Base-by-base conservation (phyloP, 2,888 invertebrate genomes). In the Agrochola litura region DNA sequence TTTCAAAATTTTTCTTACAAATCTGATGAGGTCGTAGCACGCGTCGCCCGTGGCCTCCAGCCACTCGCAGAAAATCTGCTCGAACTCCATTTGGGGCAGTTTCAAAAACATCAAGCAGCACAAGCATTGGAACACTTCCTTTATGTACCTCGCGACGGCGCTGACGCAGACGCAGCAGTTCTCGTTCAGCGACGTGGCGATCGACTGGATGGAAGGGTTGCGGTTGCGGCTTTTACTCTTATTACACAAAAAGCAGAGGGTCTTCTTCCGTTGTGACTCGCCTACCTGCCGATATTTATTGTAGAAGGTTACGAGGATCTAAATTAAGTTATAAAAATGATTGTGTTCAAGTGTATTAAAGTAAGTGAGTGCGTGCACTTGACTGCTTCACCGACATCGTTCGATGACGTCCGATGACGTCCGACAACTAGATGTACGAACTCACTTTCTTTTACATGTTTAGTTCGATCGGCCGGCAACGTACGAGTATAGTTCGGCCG, bases 61-160 rank as follows among this genome's bases (percentile, higher is more conserved):
- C 43, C 75, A 52, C 12, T 75, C 75, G n/a, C 52, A 19, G 43
- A 75, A 25, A 8, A 75, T 3, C n/a, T 75, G 5, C n/a, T 75
- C 75, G n/a, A 75, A 75, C 19, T 61, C 6, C 61, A 43, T 63
- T 12, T 1, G 0, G 0, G 75, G 75, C 0, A 75, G 0, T 0
- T 19, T n/a, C 1, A 76, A 75, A 8, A 0, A n/a, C 8, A 12
- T 43, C 6, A 54, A 0, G 43, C 52, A 43, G 16, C 0, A 43
- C 2, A 75, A 1, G 16, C 75, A 63, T 0, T 0, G 0, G 30
- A 75, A 14, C 41, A 75, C 22, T 10, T 30, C 75, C 43, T n/a
- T 75, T 19, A 75, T 0, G 52, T 75, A 75, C 4, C 41, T 30
- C 0, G 14, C 75, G n/a, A 43, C 19, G 1, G 43, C n/a, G 16